These are phyloP conservation scores for Oscheius myriophilus DNA, from an alignment of 2,888 invertebrate genomes.

Conservation along the genomic window DNA sequence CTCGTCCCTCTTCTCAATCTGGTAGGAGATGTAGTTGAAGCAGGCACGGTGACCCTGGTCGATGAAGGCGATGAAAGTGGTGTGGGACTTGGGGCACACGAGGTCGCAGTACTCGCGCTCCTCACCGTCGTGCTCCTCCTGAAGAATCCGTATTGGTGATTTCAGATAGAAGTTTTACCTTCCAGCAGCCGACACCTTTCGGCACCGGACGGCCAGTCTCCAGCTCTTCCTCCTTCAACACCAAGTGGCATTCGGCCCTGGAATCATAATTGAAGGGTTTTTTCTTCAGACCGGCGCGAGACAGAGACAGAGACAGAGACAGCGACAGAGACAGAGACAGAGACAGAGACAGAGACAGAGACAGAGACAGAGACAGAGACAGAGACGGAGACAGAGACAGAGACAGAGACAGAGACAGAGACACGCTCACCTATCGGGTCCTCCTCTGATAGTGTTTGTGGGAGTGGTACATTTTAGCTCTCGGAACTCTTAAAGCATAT, in stretches of 20 bases:
- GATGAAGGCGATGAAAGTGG: constrained; percentile 62
- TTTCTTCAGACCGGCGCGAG: too few relatives aligned
- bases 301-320: too few relatives aligned
- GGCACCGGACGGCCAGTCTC: constrained; percentile 62
- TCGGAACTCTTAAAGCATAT: constrained; percentile 58
- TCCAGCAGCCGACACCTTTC: constrained; percentile 67
- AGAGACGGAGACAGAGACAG: too few relatives aligned
- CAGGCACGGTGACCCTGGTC: constrained; percentile 65
- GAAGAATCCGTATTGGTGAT: background rate
- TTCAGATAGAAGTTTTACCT: constrained; percentile 32
- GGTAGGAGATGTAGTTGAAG: constrained; percentile 69
- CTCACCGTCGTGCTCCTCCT: constrained; percentile 65
- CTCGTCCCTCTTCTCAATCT: constrained; percentile 61
- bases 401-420: too few relatives aligned
- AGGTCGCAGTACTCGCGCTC: constrained; percentile 67
- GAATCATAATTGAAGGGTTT: background rate
- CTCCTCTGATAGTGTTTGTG: constrained; percentile 62
- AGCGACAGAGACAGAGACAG: too few relatives aligned
- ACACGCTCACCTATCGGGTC: constrained; percentile 48
- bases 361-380: too few relatives aligned
- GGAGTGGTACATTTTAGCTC: constrained; percentile 67
- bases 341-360: too few relatives aligned
- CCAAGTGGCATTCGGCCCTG: constrained; percentile 61
- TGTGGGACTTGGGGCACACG: constrained; percentile 69
- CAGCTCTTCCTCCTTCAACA: constrained; percentile 64